These are phyloP conservation scores for Stramonita haemastoma DNA, from an alignment of 2,888 invertebrate species.

Conservation along the genomic window DNA sequence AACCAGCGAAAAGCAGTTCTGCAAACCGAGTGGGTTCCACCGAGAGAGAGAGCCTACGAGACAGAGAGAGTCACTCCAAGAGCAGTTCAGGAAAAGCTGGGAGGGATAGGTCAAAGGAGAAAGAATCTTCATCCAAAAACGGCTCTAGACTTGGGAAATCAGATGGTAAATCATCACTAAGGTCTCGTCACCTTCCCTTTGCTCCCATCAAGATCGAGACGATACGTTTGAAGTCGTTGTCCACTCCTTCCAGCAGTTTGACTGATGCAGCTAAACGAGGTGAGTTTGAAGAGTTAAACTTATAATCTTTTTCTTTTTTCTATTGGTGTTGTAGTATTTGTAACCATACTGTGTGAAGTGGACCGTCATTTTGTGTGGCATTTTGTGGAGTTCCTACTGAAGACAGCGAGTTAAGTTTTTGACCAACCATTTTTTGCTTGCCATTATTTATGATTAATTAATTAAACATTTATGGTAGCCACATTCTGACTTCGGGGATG, in stretches of 20 bases:
- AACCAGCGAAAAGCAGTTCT: neutral
- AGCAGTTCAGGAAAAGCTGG: neutral
- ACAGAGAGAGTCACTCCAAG: constrained; percentile 16
- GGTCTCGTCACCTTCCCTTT: constrained; percentile 30
- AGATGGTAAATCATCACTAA: neutral
- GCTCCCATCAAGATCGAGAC: constrained; percentile 32
- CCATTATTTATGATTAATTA: too few relatives aligned
- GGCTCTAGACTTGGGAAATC: neutral
- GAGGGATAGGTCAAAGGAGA: constrained; percentile 1
- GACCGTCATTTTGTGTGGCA: too few relatives aligned
- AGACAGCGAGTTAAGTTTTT: too few relatives aligned
- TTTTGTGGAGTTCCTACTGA: too few relatives aligned
- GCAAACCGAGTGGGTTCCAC: too few relatives aligned
- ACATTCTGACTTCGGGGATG: too few relatives aligned
- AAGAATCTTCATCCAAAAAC: neutral
- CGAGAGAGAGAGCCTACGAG: constrained; percentile 4
- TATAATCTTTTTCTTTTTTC: too few relatives aligned
- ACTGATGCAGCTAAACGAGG: constrained; percentile 26
- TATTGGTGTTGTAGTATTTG: too few relatives aligned
- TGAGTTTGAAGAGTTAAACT: neutral
- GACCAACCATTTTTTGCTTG: too few relatives aligned
- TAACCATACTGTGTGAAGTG: too few relatives aligned
- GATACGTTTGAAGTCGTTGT: constrained; percentile 5
- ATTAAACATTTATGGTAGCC: too few relatives aligned
- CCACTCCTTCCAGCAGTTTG: neutral